Base-by-base conservation (phyloP, 2,888 invertebrate genomes). In the Microctonus brassicae region DNA sequence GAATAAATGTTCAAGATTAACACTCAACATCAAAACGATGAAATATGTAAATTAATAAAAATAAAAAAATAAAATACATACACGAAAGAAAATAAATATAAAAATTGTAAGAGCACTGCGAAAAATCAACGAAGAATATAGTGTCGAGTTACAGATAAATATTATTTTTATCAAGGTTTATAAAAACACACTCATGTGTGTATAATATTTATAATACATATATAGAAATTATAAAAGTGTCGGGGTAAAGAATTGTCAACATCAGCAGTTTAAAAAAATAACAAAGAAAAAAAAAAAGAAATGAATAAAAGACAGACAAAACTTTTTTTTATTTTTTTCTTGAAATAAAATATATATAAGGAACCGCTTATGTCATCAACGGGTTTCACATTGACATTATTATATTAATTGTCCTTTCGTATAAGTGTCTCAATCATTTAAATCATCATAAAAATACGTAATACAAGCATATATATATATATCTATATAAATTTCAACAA, bases 391-490 rank as follows among this genome's bases (percentile, higher is more conserved):
- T 58, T 58, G 58, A 58, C 58, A 58, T 34, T 58, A 58, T 33
- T 58, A 29, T 58, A 55, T 26, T 26, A 58, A 58, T 58, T 58
- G 58, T 33, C 58, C 58, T 58, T 58, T 33, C 33, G 29, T 24
- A n/a, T 34, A 58, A 34, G 5, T 33, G 33, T 58, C 58, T 33
- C 58, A 58, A 58, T 33, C 7, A 58, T 24, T 58, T 33, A 33
- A 58, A 58, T 33, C 17, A 29, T 58, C 33, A 58, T 13, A 24
- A 24, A 47, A 5, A 20, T 13, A 42, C 22, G 24, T 9, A 17
- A 47, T 47, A 34, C n/a, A 22, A n/a, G n/a, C n/a, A n/a, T n/a
- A n/a, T 9, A 42, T 52, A 24, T 17, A 17, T n/a, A 26, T 4
- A 24, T 57, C 33, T 58, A 11, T 24, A 17, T 33, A 17, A 33